Evolutionary conservation across 2,888 invertebrate species (phyloP).

Genomic region (Diogma glabrata): DNA sequence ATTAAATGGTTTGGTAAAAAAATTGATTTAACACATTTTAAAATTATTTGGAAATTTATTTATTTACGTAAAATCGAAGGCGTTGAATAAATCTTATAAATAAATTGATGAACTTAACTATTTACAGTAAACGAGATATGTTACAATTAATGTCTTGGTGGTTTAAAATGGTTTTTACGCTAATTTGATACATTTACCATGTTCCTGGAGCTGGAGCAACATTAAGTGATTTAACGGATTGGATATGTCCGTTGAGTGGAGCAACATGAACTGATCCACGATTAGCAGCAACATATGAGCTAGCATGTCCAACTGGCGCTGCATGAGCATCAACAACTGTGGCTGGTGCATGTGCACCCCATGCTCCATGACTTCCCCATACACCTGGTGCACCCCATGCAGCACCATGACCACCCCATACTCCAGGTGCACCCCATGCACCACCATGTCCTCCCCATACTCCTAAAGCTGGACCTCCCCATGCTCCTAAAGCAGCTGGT

Average conservation of each 20-base stretch:
- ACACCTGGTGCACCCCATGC: conserved; percentile 23
- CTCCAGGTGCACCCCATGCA: conserved; percentile 15
- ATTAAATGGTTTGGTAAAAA: too few relatives aligned
- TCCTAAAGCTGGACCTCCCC: conserved; percentile 21
- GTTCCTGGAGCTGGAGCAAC: conserved; percentile 40
- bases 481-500: conserved; percentile 14
- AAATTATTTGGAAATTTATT: too few relatives aligned
- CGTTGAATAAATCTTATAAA: too few relatives aligned
- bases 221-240: conserved; percentile 30
- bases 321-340: conserved; percentile 35
- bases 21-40: too few relatives aligned
- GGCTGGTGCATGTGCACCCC: conserved; percentile 32
- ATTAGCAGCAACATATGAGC: conserved; percentile 34
- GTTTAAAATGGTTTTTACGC: too few relatives aligned
- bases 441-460: conserved; percentile 16
- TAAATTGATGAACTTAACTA: too few relatives aligned
- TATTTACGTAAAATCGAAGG: too few relatives aligned
- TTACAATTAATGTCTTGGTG: too few relatives aligned
- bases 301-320: conserved; percentile 33
- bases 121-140: too few relatives aligned
- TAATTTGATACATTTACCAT: conserved; percentile 7
- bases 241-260: conserved; percentile 36
- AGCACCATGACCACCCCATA: too few relatives aligned
- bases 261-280: conserved; percentile 39
- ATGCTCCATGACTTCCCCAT: too few relatives aligned